Base-by-base conservation (phyloP, 2,888 invertebrate genomes). In the Stenotaenia linearis region DNA sequence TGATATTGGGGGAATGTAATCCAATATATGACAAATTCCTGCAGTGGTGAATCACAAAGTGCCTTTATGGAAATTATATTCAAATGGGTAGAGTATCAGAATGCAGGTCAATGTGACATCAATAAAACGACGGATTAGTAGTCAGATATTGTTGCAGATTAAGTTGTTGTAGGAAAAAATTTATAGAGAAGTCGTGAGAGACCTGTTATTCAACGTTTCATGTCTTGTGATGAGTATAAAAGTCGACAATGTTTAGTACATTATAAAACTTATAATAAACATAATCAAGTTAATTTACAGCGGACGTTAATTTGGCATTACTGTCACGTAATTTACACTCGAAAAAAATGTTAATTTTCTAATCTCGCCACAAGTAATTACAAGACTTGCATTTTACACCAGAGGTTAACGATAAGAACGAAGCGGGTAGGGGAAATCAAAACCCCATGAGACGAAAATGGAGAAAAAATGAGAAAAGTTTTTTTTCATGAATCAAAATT, bases 81-180 rank as follows among this genome's bases (percentile, higher is more conserved):
- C 69, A 69, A 69, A 69, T 69, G 28, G 15, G 6, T 5, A 18
- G 69, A 15, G 69, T 69, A 69, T 69, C 69, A 69, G 69, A 69
- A 69, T 69, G 69, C 69, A 28, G 69, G 69, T 69, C 69, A 69
- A 69, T 69, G 28, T 69, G 69, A 69, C 69, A 69, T 69, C 69
- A 69, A 69, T 69, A 69, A 69, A 69, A 69, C 23, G 69, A 28
- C 5, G 69, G 69, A 69, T 69, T 69, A 25, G 69, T 69, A 69
- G 69, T 69, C 23, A 69, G 25, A 69, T 69, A 50, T 50, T 50
- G 69, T 69, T 69, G n/a, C 25, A 50, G 15, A 50, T 18, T 18
- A 50, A 50, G 50, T 50, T 18, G 18, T 18, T 7, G 2, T 18
- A 50, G 18, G n/a, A n/a, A 50, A 2, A 18, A 50, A 18, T 50